Evolutionary conservation across 1,140 invertebrate genomes (phyloP), one percentile per base, ranked within the genome.

Genomic region (Olivierus martensii): DNA sequence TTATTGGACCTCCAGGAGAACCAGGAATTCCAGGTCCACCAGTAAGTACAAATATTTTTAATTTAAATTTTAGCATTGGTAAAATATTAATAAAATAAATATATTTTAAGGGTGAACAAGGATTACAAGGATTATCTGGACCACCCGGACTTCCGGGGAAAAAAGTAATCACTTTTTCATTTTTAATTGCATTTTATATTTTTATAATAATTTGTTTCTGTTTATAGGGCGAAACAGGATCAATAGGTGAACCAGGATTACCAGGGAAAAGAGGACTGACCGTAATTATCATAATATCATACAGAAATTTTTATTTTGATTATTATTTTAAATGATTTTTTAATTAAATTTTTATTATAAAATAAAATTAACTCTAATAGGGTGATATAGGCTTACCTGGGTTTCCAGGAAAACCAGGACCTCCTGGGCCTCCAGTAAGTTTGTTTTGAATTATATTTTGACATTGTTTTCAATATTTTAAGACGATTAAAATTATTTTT

Each of bases 321-420:
- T n/a, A n/a, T n/a, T n/a, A n/a, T n/a, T n/a, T n/a, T n/a, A n/a
- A n/a, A n/a, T n/a, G n/a, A n/a, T n/a, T n/a, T n/a, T n/a, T n/a
- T n/a, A n/a, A n/a, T n/a, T n/a, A n/a, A n/a, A n/a, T n/a, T 28
- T 28, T 28, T 28, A 28, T 28, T 28, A 28, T 28, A 28, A 6
- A 2, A 6, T 44, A 28, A 14, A 37, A 46, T 22, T 45, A n/a
- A 39, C 21, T 28, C 39, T 46, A 44, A 22, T n/a, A 73, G 17
- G 74, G 75, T 45, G 75, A 77, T 59, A 65, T 69, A 49, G 74
- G 75, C 11, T 62, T 70, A 18, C 61, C 66, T 18, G 70, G 71
- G 15, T 65, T 66, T 3, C 66, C 65, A 61, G 73, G 73, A 28
- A 51, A 58, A 12, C 28, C 54, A 41, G 65, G 66, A 38, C 53